These are phyloP conservation scores for Eubucco bourcierii DNA, from an alignment of 2,113 vertebrate genomes.

Conservation along the genomic window DNA sequence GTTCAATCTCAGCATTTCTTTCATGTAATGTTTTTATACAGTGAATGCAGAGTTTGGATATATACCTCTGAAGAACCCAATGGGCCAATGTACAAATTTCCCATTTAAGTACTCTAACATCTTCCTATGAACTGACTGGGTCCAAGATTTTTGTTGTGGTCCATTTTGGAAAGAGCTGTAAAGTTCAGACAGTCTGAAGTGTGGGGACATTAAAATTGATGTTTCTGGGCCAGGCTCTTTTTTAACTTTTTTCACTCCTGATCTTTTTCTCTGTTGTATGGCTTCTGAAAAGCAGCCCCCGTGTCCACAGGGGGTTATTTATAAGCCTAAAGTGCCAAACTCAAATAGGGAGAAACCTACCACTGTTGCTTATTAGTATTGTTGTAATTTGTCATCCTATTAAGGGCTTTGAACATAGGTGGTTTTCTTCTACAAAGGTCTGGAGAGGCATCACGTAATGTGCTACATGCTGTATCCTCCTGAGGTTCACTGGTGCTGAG, in stretches of 20 bases:
- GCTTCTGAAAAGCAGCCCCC: neutral
- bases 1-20: neutral
- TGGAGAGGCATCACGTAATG: neutral
- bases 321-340: neutral
- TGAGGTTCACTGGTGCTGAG: neutral
- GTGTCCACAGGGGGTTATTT: neutral
- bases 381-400: neutral
- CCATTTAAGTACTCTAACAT: neutral
- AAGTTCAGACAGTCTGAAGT: neutral
- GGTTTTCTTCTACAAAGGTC: neutral
- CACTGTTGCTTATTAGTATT: neutral
- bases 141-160: neutral
- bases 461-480: neutral
- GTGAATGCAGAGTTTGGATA: neutral
- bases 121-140: neutral
- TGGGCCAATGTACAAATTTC: neutral
- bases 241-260: neutral
- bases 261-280: neutral
- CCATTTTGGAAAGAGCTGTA: neutral
- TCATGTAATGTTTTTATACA: neutral
- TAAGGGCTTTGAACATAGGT: accelerated
- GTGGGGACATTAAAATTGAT: neutral
- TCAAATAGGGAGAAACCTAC: accelerated
- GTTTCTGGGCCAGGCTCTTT: neutral
- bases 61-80: neutral